Conservation (phyloP, 2,888 invertebrate species). For the Drosophila neotestacea region DNA sequence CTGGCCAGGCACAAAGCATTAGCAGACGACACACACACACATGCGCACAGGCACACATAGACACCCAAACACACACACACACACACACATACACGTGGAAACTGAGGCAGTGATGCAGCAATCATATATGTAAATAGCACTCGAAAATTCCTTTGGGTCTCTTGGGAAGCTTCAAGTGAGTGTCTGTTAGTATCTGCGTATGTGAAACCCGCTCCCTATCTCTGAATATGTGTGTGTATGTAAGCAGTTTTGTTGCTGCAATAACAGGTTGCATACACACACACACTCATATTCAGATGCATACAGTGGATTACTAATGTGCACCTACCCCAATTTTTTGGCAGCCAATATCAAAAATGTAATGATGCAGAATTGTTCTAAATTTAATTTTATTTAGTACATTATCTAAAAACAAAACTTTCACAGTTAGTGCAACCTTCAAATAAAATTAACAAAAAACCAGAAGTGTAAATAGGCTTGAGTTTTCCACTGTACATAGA, state of each 20-base stretch:
- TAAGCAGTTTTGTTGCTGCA: conserved; percentile 31
- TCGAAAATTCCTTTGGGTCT: conserved; percentile 75
- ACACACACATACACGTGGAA: conserved; percentile 2
- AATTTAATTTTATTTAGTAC: too few species aligned
- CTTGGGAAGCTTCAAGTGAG: conserved; percentile 46
- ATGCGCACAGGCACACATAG: conserved; percentile 9
- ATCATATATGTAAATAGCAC: conserved; percentile 74
- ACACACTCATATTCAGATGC: conserved; percentile 9
- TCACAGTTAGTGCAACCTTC: too few species aligned
- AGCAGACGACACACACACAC: conserved; percentile 21
- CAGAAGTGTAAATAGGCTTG: background rate
- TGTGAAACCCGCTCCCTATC: background rate
- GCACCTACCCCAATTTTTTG: too few species aligned
- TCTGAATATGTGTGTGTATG: conserved; percentile 3
- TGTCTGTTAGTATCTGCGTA: conserved; percentile 34
- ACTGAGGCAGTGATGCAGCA: conserved; percentile 41
- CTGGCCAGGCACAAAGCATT: conserved; percentile 61
- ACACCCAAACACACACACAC: conserved; percentile 11
- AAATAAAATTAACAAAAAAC: too few species aligned
- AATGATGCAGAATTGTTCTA: too few species aligned
- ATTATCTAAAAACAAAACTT: too few species aligned
- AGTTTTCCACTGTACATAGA: background rate
- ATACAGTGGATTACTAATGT: background rate
- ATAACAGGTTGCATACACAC: conserved; percentile 40
- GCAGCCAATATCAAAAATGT: too few species aligned